Conservation (phyloP, 2,113 vertebrate genomes). For the Lophura nycthemera region DNA sequence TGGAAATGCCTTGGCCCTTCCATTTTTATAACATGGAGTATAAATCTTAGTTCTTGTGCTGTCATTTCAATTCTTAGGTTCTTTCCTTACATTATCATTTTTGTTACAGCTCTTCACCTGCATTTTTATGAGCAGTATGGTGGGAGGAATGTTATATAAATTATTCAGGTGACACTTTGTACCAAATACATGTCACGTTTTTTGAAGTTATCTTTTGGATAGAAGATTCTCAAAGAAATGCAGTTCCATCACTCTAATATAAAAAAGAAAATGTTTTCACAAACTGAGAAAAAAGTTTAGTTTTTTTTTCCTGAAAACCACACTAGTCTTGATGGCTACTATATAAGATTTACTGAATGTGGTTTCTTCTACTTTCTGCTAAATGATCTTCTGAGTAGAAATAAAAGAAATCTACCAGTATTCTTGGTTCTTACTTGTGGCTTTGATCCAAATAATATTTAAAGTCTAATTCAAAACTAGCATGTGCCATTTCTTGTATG, state of each 20-base stretch:
- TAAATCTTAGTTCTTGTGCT: constrained; percentile 21
- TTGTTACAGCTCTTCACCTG: constrained; percentile 35
- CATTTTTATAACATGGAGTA: constrained; percentile 21
- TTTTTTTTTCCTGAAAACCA: neutral
- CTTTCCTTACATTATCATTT: constrained; percentile 47
- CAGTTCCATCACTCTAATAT: constrained; percentile 11
- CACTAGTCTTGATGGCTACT: constrained; percentile 3
- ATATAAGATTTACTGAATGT: neutral
- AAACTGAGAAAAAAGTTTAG: constrained; percentile 18
- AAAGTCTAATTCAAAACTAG: neutral
- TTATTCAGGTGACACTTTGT: constrained; percentile 53
- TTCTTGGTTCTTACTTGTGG: neutral
- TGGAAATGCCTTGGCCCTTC: constrained; percentile 13
- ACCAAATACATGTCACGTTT: constrained; percentile 27
- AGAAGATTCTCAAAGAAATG: constrained; percentile 35
- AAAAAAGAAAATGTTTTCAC: neutral
- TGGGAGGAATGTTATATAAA: constrained; percentile 64
- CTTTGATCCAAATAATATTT: neutral
- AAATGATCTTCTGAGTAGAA: constrained; percentile 9
- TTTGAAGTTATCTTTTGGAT: constrained; percentile 24
- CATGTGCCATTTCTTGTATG: neutral
- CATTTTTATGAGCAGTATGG: constrained; percentile 29
- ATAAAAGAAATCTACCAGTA: neutral
- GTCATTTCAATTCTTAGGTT: constrained; percentile 19
- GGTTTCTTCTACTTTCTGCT: constrained; percentile 4